A percentile compares a stretch with the other conserved stretches of the same genome.
Evolutionary conservation across 2,797 vertebrate species (phyloP).

Genomic region (Mico argentatus): DNA sequence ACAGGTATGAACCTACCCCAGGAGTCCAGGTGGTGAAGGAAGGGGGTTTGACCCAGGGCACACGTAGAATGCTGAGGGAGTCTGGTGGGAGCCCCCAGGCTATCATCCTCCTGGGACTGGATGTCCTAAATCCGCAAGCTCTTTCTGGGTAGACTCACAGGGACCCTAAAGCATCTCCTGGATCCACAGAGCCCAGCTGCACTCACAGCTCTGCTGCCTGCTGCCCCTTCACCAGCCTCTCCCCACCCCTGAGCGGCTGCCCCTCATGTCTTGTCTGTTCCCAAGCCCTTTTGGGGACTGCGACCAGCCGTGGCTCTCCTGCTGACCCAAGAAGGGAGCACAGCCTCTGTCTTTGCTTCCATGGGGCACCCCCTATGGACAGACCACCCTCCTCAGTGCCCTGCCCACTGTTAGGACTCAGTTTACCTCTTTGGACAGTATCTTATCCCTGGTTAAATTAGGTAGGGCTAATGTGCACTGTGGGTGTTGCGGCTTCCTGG

Average conservation of each 20-base stretch:
- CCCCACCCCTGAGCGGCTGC: fast-evolving
- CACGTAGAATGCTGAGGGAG: neutral
- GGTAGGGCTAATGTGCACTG: neutral
- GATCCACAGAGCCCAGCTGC: neutral
- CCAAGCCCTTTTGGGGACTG: neutral
- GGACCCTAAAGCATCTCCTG: neutral
- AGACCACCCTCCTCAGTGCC: neutral
- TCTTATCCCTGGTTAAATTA: neutral
- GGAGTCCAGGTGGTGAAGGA: neutral
- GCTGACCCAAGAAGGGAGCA: neutral
- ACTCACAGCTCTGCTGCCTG: neutral
- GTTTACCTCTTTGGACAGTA: neutral
- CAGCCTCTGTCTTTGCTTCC: fast-evolving
- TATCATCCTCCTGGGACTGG: neutral
- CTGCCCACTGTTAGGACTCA: neutral
- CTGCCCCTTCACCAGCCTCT: fast-evolving
- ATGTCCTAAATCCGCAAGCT: neutral
- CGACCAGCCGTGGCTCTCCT: neutral
- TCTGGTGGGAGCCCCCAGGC: neutral
- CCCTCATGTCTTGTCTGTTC: neutral
- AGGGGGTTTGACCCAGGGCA: no score
- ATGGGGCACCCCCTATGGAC: neutral
- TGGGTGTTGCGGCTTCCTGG: no score
- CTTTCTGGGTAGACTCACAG: neutral
- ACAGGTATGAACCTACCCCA: neutral